Conservation (phyloP, 2,797 vertebrate species). For the Malurus splendens region DNA sequence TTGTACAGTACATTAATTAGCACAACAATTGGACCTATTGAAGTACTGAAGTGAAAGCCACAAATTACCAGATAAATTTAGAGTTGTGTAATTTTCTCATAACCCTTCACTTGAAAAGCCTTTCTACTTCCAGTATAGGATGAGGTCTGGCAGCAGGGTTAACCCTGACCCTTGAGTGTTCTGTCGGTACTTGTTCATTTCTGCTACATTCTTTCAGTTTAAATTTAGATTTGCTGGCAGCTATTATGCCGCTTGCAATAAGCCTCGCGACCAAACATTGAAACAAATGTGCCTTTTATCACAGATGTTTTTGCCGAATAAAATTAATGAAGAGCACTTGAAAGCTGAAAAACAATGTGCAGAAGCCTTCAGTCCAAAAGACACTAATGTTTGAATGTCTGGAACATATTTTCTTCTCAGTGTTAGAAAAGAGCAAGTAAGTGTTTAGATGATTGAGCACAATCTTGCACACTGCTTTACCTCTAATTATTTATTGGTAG, state of each 20-base stretch:
- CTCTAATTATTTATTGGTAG: neutral
- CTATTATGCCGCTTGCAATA: conserved; percentile 42
- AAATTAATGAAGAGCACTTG: conserved; percentile 67
- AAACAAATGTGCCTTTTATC: conserved; percentile 69
- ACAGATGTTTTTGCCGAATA: conserved; percentile 66
- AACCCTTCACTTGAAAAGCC: conserved; percentile 47
- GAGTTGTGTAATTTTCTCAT: conserved; percentile 59
- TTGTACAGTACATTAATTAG: neutral
- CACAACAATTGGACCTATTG: conserved; percentile 26
- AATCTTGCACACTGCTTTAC: neutral
- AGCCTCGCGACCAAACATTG: conserved; percentile 54
- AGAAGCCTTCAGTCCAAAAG: conserved; percentile 56
- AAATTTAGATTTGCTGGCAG: conserved; percentile 61
- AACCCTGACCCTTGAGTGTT: conserved; percentile 56
- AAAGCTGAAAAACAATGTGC: conserved; percentile 58
- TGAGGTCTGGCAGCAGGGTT: conserved; percentile 43
- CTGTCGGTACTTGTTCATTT: conserved; percentile 56
- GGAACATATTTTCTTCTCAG: conserved; percentile 39
- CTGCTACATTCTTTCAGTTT: conserved; percentile 69
- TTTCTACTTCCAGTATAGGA: conserved; percentile 40
- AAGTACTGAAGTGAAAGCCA: conserved; percentile 18
- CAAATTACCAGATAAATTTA: conserved; percentile 44
- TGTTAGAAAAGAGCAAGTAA: conserved; percentile 55
- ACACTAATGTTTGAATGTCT: conserved; percentile 30
- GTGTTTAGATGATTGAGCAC: neutral